Base-by-base conservation (phyloP, 64 coral and sea anemone genomes). In the Stichodactyla helianthus region DNA sequence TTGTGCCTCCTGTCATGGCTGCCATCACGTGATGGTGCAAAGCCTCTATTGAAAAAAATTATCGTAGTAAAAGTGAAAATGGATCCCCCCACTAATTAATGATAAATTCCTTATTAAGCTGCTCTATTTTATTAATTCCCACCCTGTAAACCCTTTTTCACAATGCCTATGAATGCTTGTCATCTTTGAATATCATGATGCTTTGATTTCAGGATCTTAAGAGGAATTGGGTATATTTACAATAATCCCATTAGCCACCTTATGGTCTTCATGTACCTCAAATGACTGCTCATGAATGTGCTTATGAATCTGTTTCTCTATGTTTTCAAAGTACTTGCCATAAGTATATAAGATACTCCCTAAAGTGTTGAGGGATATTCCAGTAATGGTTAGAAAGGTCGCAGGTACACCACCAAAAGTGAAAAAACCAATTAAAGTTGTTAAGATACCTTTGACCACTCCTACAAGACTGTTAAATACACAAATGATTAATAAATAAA, bases 361-460 rank as follows among this genome's bases (percentile, higher is more conserved):
- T 20, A 89, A 57, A 76, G 88, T 90, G 57, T 94, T 94, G 0
- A 94, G 84, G 5, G 52, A 51, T 56, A 94, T 80, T 77, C 93
- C 93, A 54, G 86, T 62, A 6, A 94, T 22, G 0, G 85, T 87
- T 12, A 90, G 65, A 10, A 60, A 5, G 20, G 85, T 94, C 6
- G 79, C 79, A 15, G 88, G 63, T 9, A 94, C 93, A 19, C 93
- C 93, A 84, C 93, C 93, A 85, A 94, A 94, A 53, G 93, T 90
- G 79, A 90, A 94, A 53, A 94, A 94, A 27, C 93, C 93, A 54
- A 94, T 94, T 15, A 94, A 70, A 12, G 93, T 90, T 53, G 93
- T 90, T 77, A 90, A 83, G 14, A 94, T 79, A 52, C 93, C 93
- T 90, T 94, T 94, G 12, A 94, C 79, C 18, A 94, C 93, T 16